Evolutionary conservation across 2,888 invertebrate genomes (phyloP), one percentile per base, ranked within the genome.

Genomic region (Charanyca ferruginea): DNA sequence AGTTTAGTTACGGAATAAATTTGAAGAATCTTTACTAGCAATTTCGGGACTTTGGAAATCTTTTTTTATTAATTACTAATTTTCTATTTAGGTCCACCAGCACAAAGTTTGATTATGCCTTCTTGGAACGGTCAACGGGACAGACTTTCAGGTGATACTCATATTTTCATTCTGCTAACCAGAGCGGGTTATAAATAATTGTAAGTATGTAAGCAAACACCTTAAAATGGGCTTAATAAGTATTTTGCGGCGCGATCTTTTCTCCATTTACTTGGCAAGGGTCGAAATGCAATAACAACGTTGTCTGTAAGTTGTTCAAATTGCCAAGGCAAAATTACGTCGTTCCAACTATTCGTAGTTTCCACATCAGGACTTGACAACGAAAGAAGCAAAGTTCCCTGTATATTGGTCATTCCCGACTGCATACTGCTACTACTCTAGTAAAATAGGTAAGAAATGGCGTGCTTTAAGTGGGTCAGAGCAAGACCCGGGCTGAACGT

Each of bases 391-490:
- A 57, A 76, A 73, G 55, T 64, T 74, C 67, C 61, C 38, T 41
- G 45, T 72, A 73, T 61, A 70, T 62, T 66, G 70, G 77, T 68
- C 74, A 72, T 74, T 79, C 63, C 70, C 54, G 59, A 79, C 73
- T 80, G 78, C 78, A 80, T 77, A 79, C 72, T 80, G 78, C 78
- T 80, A n/a, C n/a, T n/a, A n/a, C n/a, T 77, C 70, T 77, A 77
- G 75, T 77, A 71, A 62, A 77, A 78, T 69, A 74, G 78, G 85
- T 83, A 84, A 83, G 81, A 76, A 77, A 67, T 73, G 68, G 67
- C 66, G 67, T 61, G 73, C 49, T 70, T 47, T 67, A 87, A 85
- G 75, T 87, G 71, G 87, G 87, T 88, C 87, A 83, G 70, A 80
- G 68, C 76, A 82, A 79, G 62, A 66, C 82, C 73, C 66, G 64